Base-by-base conservation (phyloP, 2,888 invertebrate genomes). In the Shargacucullia verbasci region DNA sequence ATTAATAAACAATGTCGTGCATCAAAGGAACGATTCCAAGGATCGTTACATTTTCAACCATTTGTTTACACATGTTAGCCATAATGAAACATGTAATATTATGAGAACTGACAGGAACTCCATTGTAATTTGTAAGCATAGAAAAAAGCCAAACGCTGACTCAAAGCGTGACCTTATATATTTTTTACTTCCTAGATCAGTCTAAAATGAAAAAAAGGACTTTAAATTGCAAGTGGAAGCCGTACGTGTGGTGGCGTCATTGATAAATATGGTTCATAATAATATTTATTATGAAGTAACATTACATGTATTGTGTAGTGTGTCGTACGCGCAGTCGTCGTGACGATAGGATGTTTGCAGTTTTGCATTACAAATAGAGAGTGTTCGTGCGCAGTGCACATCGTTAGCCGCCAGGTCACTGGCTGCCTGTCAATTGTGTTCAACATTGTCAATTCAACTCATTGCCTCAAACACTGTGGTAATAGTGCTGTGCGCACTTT, bases 331-430 rank as follows among this genome's bases (percentile, higher is more conserved):
- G 33, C 47, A 50, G 57, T 55, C 62, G 75, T 76, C 81, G 83
- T 85, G 83, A 81, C 82, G 78, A 81, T 81, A 82, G 85, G 83
- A 87, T 85, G 86, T 85, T 81, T 81, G 86, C 86, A 83, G 86
- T 84, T 87, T 84, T 86, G 91, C 89, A 91, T 91, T 82, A 86
- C 88, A 89, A 91, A 87, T 87, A 81, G 79, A 81, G 76, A 77
- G 78, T 79, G 70, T 79, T 85, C 80, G 86, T 81, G 81, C 78
- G 67, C 75, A 71, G 79, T 78, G 80, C 73, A 71, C 72, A 74
- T 80, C 76, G 76, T 75, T 79, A 73, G 65, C 64, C 59, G 74
- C 46, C 76, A 73, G 81, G 83, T 83, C 83, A 82, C 75, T 82
- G 84, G 76, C 81, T 83, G 80, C 76, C 76, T 80, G 73, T 79